A percentile compares a stretch with the other conserved stretches of the same genome.
phyloP scores from a whole-genome alignment of 1,140 invertebrate species.

The Hyphantria cunea region DNA sequence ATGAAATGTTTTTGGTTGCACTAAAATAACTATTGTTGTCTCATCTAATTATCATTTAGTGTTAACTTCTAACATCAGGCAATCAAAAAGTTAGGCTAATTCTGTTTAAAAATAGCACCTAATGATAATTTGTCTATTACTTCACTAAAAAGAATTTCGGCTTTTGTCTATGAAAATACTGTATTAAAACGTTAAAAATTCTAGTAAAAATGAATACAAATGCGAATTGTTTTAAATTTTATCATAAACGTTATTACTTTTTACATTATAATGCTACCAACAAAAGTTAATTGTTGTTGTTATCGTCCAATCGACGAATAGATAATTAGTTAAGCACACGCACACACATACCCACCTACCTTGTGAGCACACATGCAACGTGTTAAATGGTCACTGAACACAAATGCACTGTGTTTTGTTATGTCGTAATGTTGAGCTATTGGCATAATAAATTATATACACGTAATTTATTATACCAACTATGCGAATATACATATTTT shows the following conservation, averaged over 20 bases:
- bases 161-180: no score
- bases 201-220: not conserved
- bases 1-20: no score
- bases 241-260: conserved; percentile 32
- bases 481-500: conserved; percentile 7
- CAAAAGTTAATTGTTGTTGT: conserved; percentile 37
- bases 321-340: conserved; percentile 33
- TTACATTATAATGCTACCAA: conserved; percentile 25
- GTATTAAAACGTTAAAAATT: conserved; percentile 1
- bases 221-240: conserved; percentile 9
- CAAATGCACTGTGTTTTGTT: conserved; percentile 11
- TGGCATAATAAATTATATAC: not conserved
- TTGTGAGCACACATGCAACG: conserved; percentile 5
- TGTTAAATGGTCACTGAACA: not conserved
- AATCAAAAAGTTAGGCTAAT: no score
- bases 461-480: conserved; percentile 21
- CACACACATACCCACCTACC: not conserved
- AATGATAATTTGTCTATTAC: no score
- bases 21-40: no score
- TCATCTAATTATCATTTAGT: no score
- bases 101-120: no score
- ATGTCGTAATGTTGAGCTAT: conserved; percentile 18
- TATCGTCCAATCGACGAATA: conserved; percentile 32
- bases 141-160: no score
- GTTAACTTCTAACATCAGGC: no score